A percentile compares a stretch with the other conserved stretches of the same genome.
phyloP scores from a whole-genome alignment of 1,140 invertebrate species.

The Drosophila mayri region DNA sequence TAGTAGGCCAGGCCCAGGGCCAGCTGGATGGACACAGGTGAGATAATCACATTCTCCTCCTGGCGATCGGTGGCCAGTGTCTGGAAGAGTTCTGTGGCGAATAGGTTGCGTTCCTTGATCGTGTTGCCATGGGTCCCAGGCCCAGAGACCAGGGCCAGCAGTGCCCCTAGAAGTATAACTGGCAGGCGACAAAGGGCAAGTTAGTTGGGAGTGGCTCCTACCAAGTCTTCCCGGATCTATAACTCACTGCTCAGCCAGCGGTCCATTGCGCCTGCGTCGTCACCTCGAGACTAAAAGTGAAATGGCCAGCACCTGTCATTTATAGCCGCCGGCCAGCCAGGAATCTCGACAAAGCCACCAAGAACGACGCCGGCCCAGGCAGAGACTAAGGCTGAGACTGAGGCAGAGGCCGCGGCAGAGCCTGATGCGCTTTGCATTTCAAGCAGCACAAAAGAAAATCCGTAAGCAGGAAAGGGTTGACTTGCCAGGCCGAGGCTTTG shows the following conservation, averaged over 20 bases:
- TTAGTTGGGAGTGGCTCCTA: neutral
- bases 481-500: neutral
- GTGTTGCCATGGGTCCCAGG: conserved; percentile 45
- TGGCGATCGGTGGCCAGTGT: conserved; percentile 78
- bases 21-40: conserved; percentile 76
- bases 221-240: neutral
- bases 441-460: conserved; percentile 34
- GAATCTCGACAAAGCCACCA: conserved; percentile 43
- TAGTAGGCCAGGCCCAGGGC: conserved; percentile 79
- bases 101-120: conserved; percentile 78
- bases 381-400: conserved; percentile 17
- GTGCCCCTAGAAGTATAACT: conserved; percentile 38
- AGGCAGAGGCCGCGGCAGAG: conserved; percentile 12
- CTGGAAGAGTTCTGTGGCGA: conserved; percentile 81
- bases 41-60: conserved; percentile 81
- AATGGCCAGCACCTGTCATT: conserved; percentile 72
- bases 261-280: conserved; percentile 71
- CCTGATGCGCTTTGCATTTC: conserved; percentile 62
- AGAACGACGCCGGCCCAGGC: conserved; percentile 19
- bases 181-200: neutral
- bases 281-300: conserved; percentile 79
- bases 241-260: conserved; percentile 58
- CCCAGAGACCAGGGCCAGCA: conserved; percentile 25
- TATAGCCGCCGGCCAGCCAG: conserved; percentile 65
- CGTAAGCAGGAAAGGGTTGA: neutral